These are phyloP conservation scores for Eristalis intricaria DNA, from an alignment of 2,888 invertebrate species.

Conservation along the genomic window DNA sequence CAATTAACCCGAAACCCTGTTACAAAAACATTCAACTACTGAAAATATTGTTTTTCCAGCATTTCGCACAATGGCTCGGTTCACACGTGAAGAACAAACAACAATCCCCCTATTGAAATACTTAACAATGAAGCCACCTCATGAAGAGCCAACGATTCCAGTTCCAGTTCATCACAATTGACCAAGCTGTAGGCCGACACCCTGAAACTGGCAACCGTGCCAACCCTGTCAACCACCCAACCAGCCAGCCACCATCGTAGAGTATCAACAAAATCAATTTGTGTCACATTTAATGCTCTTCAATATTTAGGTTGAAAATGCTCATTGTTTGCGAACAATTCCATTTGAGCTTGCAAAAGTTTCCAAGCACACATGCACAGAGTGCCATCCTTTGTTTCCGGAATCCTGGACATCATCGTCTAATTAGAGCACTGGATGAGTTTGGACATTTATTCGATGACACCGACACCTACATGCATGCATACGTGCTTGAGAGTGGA, in stretches of 20 bases:
- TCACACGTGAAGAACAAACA: constrained; percentile 1
- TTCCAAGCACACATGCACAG: neutral
- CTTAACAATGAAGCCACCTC: constrained; percentile 13
- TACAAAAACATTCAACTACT: neutral
- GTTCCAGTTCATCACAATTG: constrained; percentile 4
- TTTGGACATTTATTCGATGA: neutral
- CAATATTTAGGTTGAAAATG: constrained; percentile 33
- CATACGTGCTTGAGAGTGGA: neutral
- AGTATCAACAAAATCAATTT: constrained; percentile 13
- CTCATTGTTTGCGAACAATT: constrained; percentile 37
- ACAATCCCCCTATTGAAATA: neutral
- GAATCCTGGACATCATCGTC: constrained; percentile 7
- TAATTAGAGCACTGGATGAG: constrained; percentile 18
- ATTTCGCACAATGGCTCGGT: neutral
- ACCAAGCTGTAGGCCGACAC: neutral
- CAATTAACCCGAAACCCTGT: neutral
- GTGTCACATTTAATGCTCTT: constrained; percentile 1
- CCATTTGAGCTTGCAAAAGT: constrained; percentile 12
- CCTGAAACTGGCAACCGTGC: neutral
- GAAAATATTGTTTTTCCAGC: neutral
- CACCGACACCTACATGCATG: neutral
- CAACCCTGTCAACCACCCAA: too few relatives aligned
- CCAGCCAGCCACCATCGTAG: neutral
- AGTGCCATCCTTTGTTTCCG: neutral
- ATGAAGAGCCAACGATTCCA: neutral